Conservation (phyloP, 2,888 invertebrate genomes). For the Hofmannophila pseudospretella region DNA sequence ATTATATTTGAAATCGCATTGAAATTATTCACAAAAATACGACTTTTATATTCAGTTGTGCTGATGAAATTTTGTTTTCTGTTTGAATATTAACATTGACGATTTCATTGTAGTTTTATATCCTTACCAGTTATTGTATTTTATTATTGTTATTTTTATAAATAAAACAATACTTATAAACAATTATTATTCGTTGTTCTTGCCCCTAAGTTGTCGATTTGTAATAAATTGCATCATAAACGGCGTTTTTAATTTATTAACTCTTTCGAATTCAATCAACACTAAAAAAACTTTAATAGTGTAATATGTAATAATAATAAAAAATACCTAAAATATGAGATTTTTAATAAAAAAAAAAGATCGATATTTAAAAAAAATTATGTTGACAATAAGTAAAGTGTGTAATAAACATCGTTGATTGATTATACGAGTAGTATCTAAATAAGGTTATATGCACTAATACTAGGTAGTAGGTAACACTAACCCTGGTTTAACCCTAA, state of each 20-base stretch:
- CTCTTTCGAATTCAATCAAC: no score
- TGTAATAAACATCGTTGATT: no score
- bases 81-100: slow-evolving; percentile 25
- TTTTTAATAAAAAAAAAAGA: no score
- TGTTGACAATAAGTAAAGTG: no score
- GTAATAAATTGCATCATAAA: slow-evolving; percentile 16
- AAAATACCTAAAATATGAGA: no score
- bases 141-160: slow-evolving; percentile 4
- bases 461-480: no score
- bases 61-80: slow-evolving; percentile 21
- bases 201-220: slow-evolving; percentile 22
- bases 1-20: slow-evolving; percentile 19
- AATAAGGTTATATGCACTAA: no score
- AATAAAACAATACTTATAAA: slow-evolving; percentile 12
- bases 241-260: slow-evolving; percentile 14
- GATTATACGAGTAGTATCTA: no score
- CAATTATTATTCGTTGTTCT: slow-evolving; percentile 16
- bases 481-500: no score
- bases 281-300: no score
- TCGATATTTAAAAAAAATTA: no score
- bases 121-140: not conserved
- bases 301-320: no score
- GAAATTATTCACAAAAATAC: slow-evolving; percentile 21
- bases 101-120: slow-evolving; percentile 9
- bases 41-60: slow-evolving; percentile 22